Evolutionary conservation across 1,140 invertebrate genomes (phyloP), one percentile per base, ranked within the genome.

Genomic region (Drosophila suzukii): DNA sequence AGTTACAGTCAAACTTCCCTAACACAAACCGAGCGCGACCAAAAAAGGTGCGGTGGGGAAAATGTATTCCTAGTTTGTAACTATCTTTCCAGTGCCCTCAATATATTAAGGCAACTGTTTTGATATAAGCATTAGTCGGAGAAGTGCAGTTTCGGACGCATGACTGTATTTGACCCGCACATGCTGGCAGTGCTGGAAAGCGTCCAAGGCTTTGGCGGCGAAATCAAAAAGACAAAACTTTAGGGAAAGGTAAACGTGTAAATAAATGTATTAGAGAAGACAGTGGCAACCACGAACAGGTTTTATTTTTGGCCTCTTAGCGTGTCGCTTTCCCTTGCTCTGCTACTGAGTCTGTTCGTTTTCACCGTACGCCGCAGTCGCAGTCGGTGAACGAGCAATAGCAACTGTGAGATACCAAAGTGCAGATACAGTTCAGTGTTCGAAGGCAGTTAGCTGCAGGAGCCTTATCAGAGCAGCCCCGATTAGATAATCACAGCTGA

Each of bases 261-360:
- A 17, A 46, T 51, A 43, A 47, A 6, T 47, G 7, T 30, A 20
- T 20, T 10, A 54, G 50, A 27, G 20, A 30, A 15, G n/a, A 47
- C 41, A 61, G 53, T 20, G 55, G 49, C 61, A 71, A 44, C 46
- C 36, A 39, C 38, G 38, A 59, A 55, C 17, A 70, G 7, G 72
- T 74, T 74, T 75, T 75, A 75, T 75, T 74, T 75, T 75, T 75
- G 60, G 53, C 15, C 32, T 11, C n/a, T 50, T 27, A 24, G 27
- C 49, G 13, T 36, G 51, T 46, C 17, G 20, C 10, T 39, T 43
- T 63, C 13, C 30, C n/a, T 47, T 24, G 39, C 38, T 13, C n/a
- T 13, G 53, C 27, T 24, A 1, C 27, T 32, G 27, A 13, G n/a
- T 34, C 24, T n/a, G 13, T 65, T 32, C 8, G 20, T 36, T n/a